phyloP scores from a whole-genome alignment of 2,113 vertebrate genomes.

The Cnemophilus loriae region DNA sequence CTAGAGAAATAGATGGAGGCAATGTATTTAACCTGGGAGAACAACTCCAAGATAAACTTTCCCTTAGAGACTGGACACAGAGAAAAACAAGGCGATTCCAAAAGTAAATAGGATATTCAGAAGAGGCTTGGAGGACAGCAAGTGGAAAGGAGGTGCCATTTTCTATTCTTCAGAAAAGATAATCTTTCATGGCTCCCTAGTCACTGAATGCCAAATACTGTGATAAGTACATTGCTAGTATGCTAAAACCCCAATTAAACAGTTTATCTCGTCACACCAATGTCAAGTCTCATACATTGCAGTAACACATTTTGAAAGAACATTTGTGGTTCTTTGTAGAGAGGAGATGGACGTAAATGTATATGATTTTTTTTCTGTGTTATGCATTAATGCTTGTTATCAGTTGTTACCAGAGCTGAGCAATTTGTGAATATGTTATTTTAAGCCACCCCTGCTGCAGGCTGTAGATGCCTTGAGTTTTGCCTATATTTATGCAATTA shows the following conservation, averaged over 20 bases:
- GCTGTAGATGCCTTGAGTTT: background rate
- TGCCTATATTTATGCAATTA: background rate
- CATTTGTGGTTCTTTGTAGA: background rate
- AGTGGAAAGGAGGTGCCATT: background rate
- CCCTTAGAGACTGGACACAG: background rate
- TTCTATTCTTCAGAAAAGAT: background rate
- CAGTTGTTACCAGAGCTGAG: background rate
- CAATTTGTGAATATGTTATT: background rate
- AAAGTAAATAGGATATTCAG: background rate
- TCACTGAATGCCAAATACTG: background rate
- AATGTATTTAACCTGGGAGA: background rate
- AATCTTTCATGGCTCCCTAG: background rate
- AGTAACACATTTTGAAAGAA: background rate
- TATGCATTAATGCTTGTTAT: background rate
- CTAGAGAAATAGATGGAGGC: background rate
- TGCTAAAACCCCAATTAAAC: background rate
- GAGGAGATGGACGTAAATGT: background rate
- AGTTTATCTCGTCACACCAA: background rate
- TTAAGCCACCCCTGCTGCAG: background rate
- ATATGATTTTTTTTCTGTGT: background rate
- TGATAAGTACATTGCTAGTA: background rate
- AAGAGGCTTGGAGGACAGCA: background rate
- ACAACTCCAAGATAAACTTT: background rate
- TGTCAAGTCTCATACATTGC: background rate
- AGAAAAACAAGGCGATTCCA: background rate